These are phyloP conservation scores for Magallana angulata DNA, from an alignment of 1,140 invertebrate genomes.

Conservation along the genomic window DNA sequence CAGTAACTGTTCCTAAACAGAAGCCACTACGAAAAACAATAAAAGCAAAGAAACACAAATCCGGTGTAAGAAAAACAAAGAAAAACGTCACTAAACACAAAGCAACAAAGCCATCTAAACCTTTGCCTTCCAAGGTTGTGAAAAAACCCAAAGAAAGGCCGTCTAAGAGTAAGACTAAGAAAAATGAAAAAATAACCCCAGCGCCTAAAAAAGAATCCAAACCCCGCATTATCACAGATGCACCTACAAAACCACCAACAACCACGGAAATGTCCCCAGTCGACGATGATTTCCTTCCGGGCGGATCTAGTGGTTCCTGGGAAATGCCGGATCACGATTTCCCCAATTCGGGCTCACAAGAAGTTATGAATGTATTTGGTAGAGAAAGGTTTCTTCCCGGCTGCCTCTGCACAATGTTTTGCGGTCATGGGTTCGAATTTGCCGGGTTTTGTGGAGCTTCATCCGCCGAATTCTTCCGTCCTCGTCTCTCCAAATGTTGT, in stretches of 20 bases:
- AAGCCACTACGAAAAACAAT: background rate
- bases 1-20: background rate
- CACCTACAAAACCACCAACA: background rate
- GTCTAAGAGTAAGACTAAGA: background rate
- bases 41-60: background rate
- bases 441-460: background rate
- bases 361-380: background rate
- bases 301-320: background rate
- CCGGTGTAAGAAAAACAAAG: background rate
- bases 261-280: background rate
- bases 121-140: background rate
- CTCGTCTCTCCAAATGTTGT: background rate
- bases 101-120: background rate
- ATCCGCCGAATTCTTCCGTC: slow-evolving; percentile 17
- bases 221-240: background rate
- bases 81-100: background rate
- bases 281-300: slow-evolving; percentile 1
- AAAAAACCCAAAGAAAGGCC: background rate
- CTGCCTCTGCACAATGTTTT: slow-evolving; percentile 9
- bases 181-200: background rate
- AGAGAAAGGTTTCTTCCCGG: background rate
- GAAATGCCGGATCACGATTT: slow-evolving; percentile 3
- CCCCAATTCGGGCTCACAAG: background rate
- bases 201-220: background rate
- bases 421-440: background rate